These are phyloP conservation scores for Callyntrura guangdongensis DNA, from an alignment of 2,888 invertebrate species.

Conservation along the genomic window DNA sequence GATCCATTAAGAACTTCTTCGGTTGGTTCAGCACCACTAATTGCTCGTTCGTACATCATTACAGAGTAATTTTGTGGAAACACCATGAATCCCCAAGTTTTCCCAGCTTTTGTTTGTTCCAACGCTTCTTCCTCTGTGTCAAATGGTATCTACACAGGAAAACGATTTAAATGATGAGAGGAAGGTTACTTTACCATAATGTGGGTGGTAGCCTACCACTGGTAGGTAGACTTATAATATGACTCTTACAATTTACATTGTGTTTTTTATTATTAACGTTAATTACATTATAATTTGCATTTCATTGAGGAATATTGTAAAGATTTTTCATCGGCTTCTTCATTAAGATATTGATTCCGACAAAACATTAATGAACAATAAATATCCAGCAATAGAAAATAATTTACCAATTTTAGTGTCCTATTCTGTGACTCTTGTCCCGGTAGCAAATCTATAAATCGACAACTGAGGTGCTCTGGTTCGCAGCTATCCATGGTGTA, in stretches of 20 bases:
- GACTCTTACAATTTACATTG: too few relatives aligned
- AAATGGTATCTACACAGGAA: constrained; percentile 62
- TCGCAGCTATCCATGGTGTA: constrained; percentile 65
- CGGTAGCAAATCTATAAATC: constrained; percentile 75
- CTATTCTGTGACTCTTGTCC: constrained; percentile 68
- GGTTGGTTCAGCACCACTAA: constrained; percentile 76
- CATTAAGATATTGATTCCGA: background rate
- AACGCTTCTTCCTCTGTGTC: constrained; percentile 77
- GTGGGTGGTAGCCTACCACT: background rate
- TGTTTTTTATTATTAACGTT: background rate
- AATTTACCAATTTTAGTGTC: constrained; percentile 73
- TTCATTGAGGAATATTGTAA: too few relatives aligned
- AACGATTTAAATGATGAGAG: background rate
- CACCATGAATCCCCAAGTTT: constrained; percentile 80
- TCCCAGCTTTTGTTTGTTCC: constrained; percentile 69
- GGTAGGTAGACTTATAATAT: background rate
- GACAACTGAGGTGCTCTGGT: constrained; percentile 70
- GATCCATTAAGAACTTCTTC: constrained; percentile 81
- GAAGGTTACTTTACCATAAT: too few relatives aligned
- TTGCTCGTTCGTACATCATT: constrained; percentile 73
- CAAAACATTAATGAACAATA: background rate
- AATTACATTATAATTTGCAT: background rate
- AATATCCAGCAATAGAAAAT: too few relatives aligned
- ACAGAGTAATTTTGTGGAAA: constrained; percentile 78
- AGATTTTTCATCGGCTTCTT: too few relatives aligned